phyloP scores from a whole-genome alignment of 2,113 vertebrate genomes.

The Benitochromis conjunctus region DNA sequence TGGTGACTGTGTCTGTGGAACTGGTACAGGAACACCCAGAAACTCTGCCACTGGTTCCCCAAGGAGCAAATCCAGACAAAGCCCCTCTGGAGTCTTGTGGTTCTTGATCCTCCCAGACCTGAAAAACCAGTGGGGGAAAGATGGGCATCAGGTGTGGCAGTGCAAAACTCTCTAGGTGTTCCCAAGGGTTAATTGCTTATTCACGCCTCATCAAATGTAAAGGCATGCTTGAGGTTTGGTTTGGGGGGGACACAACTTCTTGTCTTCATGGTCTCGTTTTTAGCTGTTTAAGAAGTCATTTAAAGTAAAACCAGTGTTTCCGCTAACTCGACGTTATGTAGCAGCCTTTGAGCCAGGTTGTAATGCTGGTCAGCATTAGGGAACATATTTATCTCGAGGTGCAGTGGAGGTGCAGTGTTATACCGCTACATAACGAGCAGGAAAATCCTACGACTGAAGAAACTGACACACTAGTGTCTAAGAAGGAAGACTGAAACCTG shows the following conservation, averaged over 20 bases:
- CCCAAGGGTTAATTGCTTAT: neutral
- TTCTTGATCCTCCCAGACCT: neutral
- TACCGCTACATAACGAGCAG: neutral
- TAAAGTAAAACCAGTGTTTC: neutral
- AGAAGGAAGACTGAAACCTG: accelerated
- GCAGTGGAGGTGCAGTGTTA: neutral
- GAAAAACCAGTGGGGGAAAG: neutral
- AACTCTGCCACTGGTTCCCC: neutral
- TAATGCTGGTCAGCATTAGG: neutral
- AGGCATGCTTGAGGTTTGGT: neutral
- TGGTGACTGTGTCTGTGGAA: neutral
- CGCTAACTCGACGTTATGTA: too few species aligned
- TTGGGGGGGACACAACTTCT: accelerated
- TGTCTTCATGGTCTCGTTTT: neutral
- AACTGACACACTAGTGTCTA: neutral
- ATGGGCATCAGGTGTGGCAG: neutral
- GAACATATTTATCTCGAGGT: neutral
- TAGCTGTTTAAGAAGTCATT: neutral
- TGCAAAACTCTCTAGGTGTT: neutral
- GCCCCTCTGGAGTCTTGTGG: neutral
- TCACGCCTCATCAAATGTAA: accelerated
- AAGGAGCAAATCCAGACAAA: neutral
- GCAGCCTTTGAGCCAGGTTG: too few species aligned
- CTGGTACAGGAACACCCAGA: neutral
- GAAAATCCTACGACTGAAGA: neutral